Percentiles rank a stretch among this genome's conserved stretches.
Evolutionary conservation across 2,113 vertebrate species (phyloP).

Genomic region (Chrysemys picta): DNA sequence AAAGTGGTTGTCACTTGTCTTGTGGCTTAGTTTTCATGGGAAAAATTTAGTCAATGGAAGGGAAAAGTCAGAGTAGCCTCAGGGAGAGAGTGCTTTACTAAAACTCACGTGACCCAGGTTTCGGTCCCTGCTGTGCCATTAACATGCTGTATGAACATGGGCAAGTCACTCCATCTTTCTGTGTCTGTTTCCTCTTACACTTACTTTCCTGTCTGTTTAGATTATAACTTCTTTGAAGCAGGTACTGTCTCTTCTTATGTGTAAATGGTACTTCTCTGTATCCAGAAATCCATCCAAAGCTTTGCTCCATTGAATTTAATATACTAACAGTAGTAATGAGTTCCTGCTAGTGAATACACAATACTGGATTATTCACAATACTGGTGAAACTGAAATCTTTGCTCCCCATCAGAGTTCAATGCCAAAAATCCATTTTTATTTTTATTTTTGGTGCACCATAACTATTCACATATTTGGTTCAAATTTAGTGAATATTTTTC

Average conservation of each 20-base stretch:
- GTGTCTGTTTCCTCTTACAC: rapidly evolving
- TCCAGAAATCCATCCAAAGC: not conserved
- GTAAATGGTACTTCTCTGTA: rapidly evolving
- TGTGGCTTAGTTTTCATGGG: not conserved
- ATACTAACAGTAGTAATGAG: not conserved
- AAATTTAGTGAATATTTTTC: not conserved
- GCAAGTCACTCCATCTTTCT: not conserved
- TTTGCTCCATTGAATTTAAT: not conserved
- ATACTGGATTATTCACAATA: not conserved
- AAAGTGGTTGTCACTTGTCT: not conserved
- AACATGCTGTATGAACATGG: not conserved
- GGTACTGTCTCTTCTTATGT: not conserved
- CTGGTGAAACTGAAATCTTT: not conserved
- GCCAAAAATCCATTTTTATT: not conserved
- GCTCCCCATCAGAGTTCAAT: not conserved
- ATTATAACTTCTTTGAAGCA: not conserved
- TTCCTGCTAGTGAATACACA: not conserved
- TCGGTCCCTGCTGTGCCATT: not conserved
- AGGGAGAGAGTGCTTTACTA: not conserved
- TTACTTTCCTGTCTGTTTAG: not conserved
- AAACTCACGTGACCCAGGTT: not conserved
- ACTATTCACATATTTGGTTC: not conserved
- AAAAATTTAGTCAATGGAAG: not conserved
- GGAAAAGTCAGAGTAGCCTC: not conserved
- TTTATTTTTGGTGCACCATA: not conserved